Evolutionary conservation across 1,140 invertebrate genomes (phyloP), one percentile per base, ranked within the genome.

Genomic region (Anastrepha ludens): DNA sequence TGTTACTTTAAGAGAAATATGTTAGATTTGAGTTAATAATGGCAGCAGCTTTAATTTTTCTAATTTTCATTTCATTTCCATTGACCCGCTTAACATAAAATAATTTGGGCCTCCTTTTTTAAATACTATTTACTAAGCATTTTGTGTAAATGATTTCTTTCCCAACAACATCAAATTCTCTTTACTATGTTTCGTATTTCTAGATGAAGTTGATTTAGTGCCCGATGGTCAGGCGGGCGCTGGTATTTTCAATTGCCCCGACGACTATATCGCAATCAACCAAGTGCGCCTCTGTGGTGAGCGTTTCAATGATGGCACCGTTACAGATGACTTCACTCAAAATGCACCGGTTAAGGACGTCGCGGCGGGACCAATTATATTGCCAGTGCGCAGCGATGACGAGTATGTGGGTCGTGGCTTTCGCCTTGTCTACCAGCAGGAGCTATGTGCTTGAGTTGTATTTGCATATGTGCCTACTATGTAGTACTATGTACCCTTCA

Each of bases 221-320:
- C 94, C 95, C 15, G 93, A 94, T 74, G 95, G 94, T 0, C 95
- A 96, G 91, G 96, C 96, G 2, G 96, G 96, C 0, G 95, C 95
- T 47, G 96, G 96, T 86, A 94, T 96, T 86, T 94, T 95, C 89
- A 96, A 96, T 90, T 97, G 96, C 90, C 96, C 96, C 0, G 95
- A 95, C 86, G 96, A 97, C 90, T 97, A 95, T 91, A 94, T 97
- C 44, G 92, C 96, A 1, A 93, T 97, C 85, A 95, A 96, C 88
- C 95, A 95, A 17, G 94, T 95, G 11, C 93, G 96, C 87, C 93
- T 97, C 7, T 97, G 96, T 90, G 96, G 96, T 0, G 95, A 96
- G 86, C 94, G 95, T n/a, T 93, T 97, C 2, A 97, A 97, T 90
- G 96, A 97, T 91, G 96, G 95, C 15, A 92, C 94, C 58, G 90